Conservation (phyloP, 2,888 invertebrate genomes). For the Drosophila acutilabella region DNA sequence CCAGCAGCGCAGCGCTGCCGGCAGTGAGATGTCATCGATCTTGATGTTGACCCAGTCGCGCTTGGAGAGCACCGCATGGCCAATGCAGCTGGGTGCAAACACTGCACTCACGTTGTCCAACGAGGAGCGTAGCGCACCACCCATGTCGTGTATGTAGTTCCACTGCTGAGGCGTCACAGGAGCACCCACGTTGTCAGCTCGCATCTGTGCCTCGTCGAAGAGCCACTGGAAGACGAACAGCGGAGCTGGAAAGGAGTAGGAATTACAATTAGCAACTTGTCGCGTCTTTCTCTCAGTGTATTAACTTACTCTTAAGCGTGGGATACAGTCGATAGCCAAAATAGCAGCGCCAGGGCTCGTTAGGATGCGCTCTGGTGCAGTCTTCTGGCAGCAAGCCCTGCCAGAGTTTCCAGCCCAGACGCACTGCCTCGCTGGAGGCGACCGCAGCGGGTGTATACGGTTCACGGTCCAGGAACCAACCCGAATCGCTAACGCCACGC, state of each 20-base stretch:
- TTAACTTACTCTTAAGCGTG: conserved; percentile 89
- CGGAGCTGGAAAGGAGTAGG: conserved; percentile 87
- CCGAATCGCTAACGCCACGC: conserved; percentile 95
- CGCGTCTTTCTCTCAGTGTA: background rate
- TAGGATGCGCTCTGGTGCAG: conserved; percentile 89
- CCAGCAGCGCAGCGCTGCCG: conserved; percentile 95
- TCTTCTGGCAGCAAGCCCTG: conserved; percentile 91
- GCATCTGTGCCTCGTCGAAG: conserved; percentile 97
- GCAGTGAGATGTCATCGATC: conserved; percentile 93
- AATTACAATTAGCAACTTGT: background rate
- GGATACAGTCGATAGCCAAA: conserved; percentile 96
- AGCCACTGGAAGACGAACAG: conserved; percentile 97
- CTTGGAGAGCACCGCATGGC: conserved; percentile 94
- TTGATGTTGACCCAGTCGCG: conserved; percentile 94
- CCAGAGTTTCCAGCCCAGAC: conserved; percentile 92
- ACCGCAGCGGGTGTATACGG: conserved; percentile 89
- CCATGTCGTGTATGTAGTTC: conserved; percentile 96
- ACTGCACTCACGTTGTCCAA: conserved; percentile 94
- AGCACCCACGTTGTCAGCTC: conserved; percentile 95
- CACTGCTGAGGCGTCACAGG: conserved; percentile 96
- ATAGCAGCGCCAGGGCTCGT: conserved; percentile 95
- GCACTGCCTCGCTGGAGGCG: conserved; percentile 88
- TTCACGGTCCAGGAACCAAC: conserved; percentile 96
- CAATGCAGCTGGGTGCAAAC: conserved; percentile 97
- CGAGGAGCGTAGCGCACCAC: conserved; percentile 92